phyloP scores from a whole-genome alignment of 2,113 vertebrate species.

The Sinocyclocheilus anshuiensis region DNA sequence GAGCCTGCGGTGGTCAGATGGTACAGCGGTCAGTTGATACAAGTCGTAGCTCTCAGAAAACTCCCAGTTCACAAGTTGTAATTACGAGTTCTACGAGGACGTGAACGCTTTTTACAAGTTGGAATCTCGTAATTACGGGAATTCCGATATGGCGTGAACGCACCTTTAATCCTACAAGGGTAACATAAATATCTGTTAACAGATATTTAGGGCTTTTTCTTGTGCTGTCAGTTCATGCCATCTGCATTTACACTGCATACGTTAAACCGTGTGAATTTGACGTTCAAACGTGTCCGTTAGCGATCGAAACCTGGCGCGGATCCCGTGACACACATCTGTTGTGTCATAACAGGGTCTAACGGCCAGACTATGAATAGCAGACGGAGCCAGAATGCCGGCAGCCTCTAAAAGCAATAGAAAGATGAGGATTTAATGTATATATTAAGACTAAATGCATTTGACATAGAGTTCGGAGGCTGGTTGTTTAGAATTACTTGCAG shows the following conservation, averaged over 20 bases:
- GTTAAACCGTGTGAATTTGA: neutral
- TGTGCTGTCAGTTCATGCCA: neutral
- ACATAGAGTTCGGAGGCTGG: neutral
- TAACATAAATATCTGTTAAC: neutral
- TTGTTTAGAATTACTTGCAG: constrained; percentile 25
- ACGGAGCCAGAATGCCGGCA: neutral
- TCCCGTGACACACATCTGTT: constrained; percentile 7
- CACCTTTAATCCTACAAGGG: neutral
- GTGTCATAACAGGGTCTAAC: neutral
- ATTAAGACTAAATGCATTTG: constrained; percentile 5
- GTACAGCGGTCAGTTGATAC: no score
- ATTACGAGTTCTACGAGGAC: no score
- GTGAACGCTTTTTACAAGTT: no score
- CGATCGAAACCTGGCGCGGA: neutral
- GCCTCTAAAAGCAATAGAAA: neutral
- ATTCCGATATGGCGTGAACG: no score
- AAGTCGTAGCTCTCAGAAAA: no score
- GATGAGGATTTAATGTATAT: constrained; percentile 18
- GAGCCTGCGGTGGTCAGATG: no score
- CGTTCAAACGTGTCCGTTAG: neutral
- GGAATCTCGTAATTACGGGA: no score
- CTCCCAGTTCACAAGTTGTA: no score
- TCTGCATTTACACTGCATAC: neutral
- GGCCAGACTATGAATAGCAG: neutral
- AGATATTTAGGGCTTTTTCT: neutral